phyloP scores from a whole-genome alignment of 2,797 vertebrate genomes.

The Coracias cyanogaster region DNA sequence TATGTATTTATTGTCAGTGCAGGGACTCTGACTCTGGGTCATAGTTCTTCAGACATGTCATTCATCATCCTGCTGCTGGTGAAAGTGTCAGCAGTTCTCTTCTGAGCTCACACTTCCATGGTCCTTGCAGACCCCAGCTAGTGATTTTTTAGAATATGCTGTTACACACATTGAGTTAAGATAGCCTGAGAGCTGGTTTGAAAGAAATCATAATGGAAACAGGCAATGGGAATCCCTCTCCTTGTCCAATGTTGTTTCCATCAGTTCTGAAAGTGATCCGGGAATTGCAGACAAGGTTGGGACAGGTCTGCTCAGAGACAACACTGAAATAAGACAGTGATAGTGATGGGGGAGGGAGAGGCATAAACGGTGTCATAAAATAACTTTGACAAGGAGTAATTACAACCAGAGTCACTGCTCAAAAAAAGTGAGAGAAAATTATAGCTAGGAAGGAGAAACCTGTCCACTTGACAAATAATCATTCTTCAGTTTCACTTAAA shows the following conservation, averaged over 20 bases:
- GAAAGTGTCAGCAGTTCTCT: not conserved
- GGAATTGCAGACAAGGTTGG: not conserved
- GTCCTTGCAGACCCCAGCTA: not conserved
- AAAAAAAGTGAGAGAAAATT: not conserved
- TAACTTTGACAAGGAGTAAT: slow-evolving; percentile 7
- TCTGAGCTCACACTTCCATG: not conserved
- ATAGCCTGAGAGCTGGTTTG: not conserved
- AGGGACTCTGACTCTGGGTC: not conserved
- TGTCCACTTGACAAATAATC: not conserved
- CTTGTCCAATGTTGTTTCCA: not conserved
- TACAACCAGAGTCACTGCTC: not conserved
- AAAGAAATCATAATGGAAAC: not conserved
- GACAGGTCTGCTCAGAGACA: not conserved
- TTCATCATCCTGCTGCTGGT: not conserved
- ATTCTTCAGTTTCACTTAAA: not conserved
- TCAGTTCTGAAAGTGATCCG: not conserved
- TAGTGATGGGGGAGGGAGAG: not conserved
- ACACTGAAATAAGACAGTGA: not conserved
- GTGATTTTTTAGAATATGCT: not conserved
- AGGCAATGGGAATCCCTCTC: not conserved
- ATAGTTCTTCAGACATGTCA: not conserved
- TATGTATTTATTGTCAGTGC: not conserved
- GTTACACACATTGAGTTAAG: not conserved
- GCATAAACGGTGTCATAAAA: not conserved
- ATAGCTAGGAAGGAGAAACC: not conserved